phyloP scores from a whole-genome alignment of 2,797 vertebrate species.

The Pristis pectinata region DNA sequence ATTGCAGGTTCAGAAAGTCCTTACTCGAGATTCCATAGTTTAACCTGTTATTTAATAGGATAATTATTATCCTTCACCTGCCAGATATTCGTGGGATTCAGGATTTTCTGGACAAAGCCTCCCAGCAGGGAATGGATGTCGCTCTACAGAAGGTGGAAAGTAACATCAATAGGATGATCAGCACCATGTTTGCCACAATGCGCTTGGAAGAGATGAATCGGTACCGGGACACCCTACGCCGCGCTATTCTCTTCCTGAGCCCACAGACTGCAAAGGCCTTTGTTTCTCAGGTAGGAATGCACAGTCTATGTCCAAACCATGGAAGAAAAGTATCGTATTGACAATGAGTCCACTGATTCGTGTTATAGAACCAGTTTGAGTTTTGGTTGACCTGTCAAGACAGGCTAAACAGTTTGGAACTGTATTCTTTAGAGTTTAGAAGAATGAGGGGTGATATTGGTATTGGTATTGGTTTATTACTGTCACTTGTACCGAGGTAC shows the following conservation, averaged over 20 bases:
- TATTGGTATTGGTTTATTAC: too few species aligned
- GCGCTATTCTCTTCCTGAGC: constrained; percentile 93
- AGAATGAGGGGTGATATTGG: too few species aligned
- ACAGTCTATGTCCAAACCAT: background rate
- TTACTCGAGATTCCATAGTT: background rate
- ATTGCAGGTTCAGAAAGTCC: background rate
- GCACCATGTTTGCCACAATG: constrained; percentile 87
- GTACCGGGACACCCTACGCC: constrained; percentile 85
- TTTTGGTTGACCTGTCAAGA: too few species aligned
- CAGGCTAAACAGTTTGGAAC: too few species aligned
- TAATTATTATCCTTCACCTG: constrained; percentile 39
- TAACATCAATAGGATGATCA: constrained; percentile 99
- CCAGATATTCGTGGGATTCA: constrained; percentile 96
- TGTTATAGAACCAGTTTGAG: too few species aligned
- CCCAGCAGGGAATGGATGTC: constrained; percentile 96
- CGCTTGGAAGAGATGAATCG: constrained; percentile 92
- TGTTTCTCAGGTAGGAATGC: constrained; percentile 77
- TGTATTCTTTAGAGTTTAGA: too few species aligned
- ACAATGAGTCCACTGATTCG: background rate
- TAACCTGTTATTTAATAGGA: background rate
- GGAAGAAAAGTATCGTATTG: background rate
- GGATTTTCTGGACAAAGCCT: constrained; percentile 90
- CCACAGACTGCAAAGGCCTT: constrained; percentile 89
- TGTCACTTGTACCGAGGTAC: too few species aligned
- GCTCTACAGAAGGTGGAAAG: constrained; percentile 96